Base-by-base conservation (phyloP, 2,888 invertebrate genomes). In the Drosophila lutescens region DNA sequence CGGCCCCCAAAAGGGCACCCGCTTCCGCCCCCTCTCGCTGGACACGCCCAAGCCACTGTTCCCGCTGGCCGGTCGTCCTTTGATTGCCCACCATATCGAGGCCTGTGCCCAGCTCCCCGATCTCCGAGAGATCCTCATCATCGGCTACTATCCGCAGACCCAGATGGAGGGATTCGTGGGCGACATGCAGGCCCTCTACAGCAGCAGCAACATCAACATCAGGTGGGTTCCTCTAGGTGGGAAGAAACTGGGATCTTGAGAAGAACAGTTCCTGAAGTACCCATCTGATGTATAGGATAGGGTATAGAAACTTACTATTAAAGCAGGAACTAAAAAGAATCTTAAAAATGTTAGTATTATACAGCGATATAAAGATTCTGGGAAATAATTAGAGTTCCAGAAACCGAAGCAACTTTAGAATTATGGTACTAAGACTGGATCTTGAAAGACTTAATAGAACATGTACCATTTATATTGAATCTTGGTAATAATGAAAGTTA, bases 31-130 rank as follows among this genome's bases (percentile, higher is more conserved):
- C 0, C 93, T 99, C 4, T 99, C 99, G 0, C 93, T 99, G 68
- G 99, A 99, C 91, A 95, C 97, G n/a, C 99, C 99, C 0, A 99
- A 99, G 92, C 99, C 99, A 0, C 92, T 99, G 15, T 99, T 99
- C 92, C 99, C 99, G 0, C 96, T 99, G 13, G 99, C 98, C 55
- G 99, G 99, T 0, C 93, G 97, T 43, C 99, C 99, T 0, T 94
- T 99, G 72, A 97, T 99, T 69, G 98, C 99, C 90, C 99, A 99
- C 91, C 98, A 99, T 89, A 98, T 99, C 56, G 98, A 98, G 92
- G 98, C 99, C 50, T 98, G 98, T 89, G 94, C 94, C 32, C 93
- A 95, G 91, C 93, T 99, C 23, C 93, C 95, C 23, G 95, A 95
- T 65, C 94, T 99, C 77, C 96, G 95, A 88, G 99, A 99, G 93